Evolutionary conservation across 2,797 vertebrate species (phyloP).

Genomic region (Brotogeris chrysoptera): DNA sequence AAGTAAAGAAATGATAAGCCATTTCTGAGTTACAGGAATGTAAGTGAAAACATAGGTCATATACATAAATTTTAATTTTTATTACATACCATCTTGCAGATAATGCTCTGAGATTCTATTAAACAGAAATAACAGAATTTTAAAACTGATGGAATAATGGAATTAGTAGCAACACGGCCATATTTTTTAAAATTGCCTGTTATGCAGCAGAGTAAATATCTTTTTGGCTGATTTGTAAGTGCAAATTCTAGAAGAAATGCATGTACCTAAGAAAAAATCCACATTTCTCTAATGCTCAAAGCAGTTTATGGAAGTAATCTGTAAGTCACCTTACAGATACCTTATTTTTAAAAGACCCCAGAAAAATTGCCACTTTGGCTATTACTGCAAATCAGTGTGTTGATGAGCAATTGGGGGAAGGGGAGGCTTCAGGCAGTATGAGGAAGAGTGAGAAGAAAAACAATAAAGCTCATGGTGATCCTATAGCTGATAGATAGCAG

Average conservation of each 20-base stretch:
- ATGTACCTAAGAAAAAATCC: not conserved
- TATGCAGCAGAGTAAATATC: not conserved
- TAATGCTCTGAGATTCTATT: not conserved
- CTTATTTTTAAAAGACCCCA: not conserved
- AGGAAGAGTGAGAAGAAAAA: not conserved
- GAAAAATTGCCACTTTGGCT: not conserved
- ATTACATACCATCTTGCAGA: not conserved
- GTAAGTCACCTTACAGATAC: not conserved
- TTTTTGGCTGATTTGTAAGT: not conserved
- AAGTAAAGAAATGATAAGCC: not conserved
- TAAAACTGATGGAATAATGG: not conserved
- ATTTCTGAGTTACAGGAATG: not conserved
- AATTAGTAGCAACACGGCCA: not conserved
- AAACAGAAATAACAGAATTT: not conserved
- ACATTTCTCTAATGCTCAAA: not conserved
- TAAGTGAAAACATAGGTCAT: not conserved
- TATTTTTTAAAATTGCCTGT: not conserved
- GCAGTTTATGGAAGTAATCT: not conserved
- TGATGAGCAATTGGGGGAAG: not conserved
- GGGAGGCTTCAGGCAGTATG: not conserved
- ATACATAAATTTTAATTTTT: not conserved
- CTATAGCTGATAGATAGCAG: not conserved
- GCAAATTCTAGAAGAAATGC: not conserved
- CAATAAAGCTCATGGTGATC: not conserved
- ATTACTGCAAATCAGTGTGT: not conserved